Evolutionary conservation across 37 sponge, comb jelly and placozoan species (phyloP).

Genomic region (Oopsacas minuta): DNA sequence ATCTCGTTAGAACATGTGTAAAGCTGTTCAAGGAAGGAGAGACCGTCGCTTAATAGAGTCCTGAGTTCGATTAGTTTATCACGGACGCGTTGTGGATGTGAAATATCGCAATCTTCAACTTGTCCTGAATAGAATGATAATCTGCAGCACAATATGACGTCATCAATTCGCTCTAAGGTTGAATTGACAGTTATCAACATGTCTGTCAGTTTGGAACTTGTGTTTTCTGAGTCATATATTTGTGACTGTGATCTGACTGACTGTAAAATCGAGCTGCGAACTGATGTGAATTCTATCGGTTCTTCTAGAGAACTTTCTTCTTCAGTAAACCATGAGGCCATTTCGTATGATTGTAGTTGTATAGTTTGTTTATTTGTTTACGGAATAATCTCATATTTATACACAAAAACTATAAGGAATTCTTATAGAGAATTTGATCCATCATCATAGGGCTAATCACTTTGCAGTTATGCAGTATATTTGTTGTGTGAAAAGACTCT

Average conservation of each 20-base stretch:
- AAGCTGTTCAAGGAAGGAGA: background rate
- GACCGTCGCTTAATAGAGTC: background rate
- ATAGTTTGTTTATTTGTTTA: no score
- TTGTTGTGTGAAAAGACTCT: no score
- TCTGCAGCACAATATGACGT: background rate
- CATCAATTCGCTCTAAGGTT: background rate
- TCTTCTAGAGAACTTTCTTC: constrained; percentile 7
- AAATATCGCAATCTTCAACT: background rate
- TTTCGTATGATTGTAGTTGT: background rate
- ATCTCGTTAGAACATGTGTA: background rate
- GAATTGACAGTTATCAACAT: background rate
- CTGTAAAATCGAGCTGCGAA: background rate
- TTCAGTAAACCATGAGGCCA: background rate
- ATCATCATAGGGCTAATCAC: no score
- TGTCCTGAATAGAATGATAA: background rate
- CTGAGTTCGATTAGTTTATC: background rate
- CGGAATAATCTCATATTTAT: no score
- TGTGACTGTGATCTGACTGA: background rate
- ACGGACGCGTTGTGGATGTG: background rate
- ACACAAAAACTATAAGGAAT: no score
- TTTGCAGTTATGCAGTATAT: no score
- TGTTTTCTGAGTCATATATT: background rate
- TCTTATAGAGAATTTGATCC: no score
- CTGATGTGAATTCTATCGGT: background rate
- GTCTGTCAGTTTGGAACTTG: background rate